Percentiles rank a stretch among this genome's conserved stretches.
Evolutionary conservation across 2,888 invertebrate species (phyloP).

Genomic region (Aethes cnicana): DNA sequence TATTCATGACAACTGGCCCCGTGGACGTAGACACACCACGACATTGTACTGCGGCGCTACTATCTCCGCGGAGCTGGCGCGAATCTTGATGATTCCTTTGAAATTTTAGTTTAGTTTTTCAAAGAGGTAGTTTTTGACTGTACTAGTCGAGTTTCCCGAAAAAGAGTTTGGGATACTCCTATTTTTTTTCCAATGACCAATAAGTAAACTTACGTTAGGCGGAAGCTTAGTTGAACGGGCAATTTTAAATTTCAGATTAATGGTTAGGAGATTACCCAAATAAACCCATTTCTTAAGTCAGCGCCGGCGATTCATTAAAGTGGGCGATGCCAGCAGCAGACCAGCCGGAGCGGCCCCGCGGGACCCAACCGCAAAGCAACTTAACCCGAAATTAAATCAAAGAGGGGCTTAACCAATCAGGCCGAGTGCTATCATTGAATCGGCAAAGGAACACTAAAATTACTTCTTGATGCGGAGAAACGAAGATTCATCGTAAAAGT

Average conservation of each 20-base stretch:
- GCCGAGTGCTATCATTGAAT: constrained; percentile 82
- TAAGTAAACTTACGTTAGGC: no score
- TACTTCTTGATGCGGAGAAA: constrained; percentile 82
- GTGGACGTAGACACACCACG: constrained; percentile 24
- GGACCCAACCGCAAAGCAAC: constrained; percentile 71
- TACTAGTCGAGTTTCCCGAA: no score
- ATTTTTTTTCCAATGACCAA: no score
- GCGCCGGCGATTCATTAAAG: constrained; percentile 23
- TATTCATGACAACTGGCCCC: constrained; percentile 76
- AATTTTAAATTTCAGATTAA: constrained; percentile 4
- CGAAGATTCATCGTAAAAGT: constrained; percentile 83
- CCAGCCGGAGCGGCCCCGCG: constrained; percentile 51
- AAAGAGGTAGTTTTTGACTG: no score
- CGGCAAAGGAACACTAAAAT: constrained; percentile 82
- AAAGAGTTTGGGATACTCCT: no score
- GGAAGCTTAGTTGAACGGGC: no score
- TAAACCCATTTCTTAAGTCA: constrained; percentile 24
- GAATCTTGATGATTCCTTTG: no score
- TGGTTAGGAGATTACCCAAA: constrained; percentile 9
- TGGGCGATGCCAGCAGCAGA: constrained; percentile 19
- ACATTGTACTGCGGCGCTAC: constrained; percentile 20
- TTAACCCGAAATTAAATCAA: constrained; percentile 82
- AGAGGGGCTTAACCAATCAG: constrained; percentile 81
- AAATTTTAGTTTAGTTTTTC: no score
- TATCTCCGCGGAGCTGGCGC: constrained; percentile 1